Base-by-base conservation (phyloP, 2,888 invertebrate genomes). In the Peribatodes rhomboidaria region DNA sequence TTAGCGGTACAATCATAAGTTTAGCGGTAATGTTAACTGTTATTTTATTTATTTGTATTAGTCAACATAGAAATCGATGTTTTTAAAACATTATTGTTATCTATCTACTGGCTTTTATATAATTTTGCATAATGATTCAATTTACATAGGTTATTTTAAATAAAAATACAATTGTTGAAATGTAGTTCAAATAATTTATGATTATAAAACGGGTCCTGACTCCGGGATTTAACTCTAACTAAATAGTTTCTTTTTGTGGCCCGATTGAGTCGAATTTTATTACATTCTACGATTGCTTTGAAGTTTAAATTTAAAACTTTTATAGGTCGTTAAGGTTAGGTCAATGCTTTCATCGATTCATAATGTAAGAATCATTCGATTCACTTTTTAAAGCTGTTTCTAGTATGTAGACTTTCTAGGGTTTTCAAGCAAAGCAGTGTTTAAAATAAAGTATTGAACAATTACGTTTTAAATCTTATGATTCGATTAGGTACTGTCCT, bases 281-380 rank as follows among this genome's bases (percentile, higher is more conserved):
- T 37, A 61, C 54, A 56, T 58, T 67, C 58, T 65, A 61, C 63
- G 54, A 69, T 58, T 33, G 68, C 67, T 67, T 70, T 69, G 67
- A 68, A 67, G 60, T 67, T 67, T 65, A 67, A 67, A 68, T 68
- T 60, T 59, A 67, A 60, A 66, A 53, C 37, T 16, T 65, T 70
- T 69, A 67, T 67, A 55, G 57, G 37, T 61, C 57, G 49, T 49
- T 59, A 50, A 63, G 65, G 61, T 64, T 61, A 65, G 54, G 60
- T 61, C 64, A 46, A 64, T 65, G 67, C 55, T 67, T 69, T 68
- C 64, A 62, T 62, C 54, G 52, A 58, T 59, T 67, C 42, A 37
- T 27, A 67, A 63, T 37, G 50, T 44, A 37, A 37, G 37, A 14
- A n/a, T 53, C 2, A 55, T 66, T 58, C 22, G 61, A 59, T 55